Evolutionary conservation across 1,140 invertebrate genomes (phyloP), one percentile per base, ranked within the genome.

Genomic region (Musca domestica): DNA sequence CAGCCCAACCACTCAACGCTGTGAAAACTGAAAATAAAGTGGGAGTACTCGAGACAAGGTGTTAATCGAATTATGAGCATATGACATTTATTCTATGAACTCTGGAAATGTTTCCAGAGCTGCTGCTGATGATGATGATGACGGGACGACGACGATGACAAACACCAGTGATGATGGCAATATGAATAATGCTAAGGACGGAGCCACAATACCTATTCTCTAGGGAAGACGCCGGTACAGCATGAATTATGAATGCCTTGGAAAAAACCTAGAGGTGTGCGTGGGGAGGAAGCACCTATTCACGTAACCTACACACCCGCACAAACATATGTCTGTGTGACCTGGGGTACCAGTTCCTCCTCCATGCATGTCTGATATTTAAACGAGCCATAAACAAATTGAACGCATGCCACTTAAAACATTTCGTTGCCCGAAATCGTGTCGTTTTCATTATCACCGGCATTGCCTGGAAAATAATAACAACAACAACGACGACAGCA

Each of bases 31-130:
- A 30, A 34, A 61, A 61, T 61, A 61, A 61, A 61, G 56, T 61
- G 56, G 56, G 56, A 61, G 56, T 61, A 61, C 56, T 61, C 56
- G 56, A 61, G 56, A 61, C 56, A 61, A 61, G 56, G 56, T 61
- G 56, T 61, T 61, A 61, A 61, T 61, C 56, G 56, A 61, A 61
- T 61, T 61, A 61, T 30, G 56, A 61, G 56, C 56, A 41, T 61
- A 61, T 61, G 56, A 19, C 56, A 61, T 61, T 34, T 41, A 25
- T 23, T 56, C 52, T 17, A 41, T 41, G 34, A 41, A 41, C 34
- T 41, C 34, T 41, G 34, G 34, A 41, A 41, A 41, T 7, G 10
- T 41, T 41, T 41, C 34, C 5, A 41, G 2, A 12, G 12, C 27
- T n/a, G n/a, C n/a, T 51, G 17, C 49, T 54, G 10, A 23, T 56